A percentile compares a stretch with the other conserved stretches of the same genome.
These are phyloP conservation scores for Callithrix jacchus DNA, from an alignment of 2,113 vertebrate species.

Conservation along the genomic window DNA sequence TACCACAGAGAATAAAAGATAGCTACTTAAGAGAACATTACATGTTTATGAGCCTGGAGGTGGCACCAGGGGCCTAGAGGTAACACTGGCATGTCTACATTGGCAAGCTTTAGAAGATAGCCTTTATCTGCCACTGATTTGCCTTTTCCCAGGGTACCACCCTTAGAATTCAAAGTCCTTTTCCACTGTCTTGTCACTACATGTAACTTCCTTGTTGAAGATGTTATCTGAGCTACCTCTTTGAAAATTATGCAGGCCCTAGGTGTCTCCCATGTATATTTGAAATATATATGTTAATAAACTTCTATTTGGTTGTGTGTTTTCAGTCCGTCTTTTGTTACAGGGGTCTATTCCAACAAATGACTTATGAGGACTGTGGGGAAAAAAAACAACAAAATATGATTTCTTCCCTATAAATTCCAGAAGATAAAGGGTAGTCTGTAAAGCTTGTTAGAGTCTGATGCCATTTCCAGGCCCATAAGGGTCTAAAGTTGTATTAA, in stretches of 20 bases:
- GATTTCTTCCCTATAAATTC: neutral
- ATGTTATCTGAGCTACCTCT: too few relatives aligned
- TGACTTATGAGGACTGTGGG: neutral
- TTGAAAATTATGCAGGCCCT: neutral
- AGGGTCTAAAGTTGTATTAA: neutral
- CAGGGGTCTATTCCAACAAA: neutral
- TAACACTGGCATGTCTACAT: neutral
- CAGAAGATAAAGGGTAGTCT: neutral
- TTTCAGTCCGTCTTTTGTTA: neutral
- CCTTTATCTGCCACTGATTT: neutral
- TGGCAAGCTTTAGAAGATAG: neutral
- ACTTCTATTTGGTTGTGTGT: neutral
- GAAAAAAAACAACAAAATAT: neutral
- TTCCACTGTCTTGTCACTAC: neutral
- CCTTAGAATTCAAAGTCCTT: neutral
- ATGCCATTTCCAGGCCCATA: accelerated
- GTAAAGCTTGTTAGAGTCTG: neutral
- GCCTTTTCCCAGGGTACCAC: neutral
- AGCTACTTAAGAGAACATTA: neutral
- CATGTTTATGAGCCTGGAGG: neutral
- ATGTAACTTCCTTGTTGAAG: neutral
- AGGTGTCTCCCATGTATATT: neutral
- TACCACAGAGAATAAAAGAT: neutral
- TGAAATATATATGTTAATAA: neutral
- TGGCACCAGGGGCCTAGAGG: neutral